Evolutionary conservation across 2,797 vertebrate genomes (phyloP).

Genomic region (Enteromius mattozi): DNA sequence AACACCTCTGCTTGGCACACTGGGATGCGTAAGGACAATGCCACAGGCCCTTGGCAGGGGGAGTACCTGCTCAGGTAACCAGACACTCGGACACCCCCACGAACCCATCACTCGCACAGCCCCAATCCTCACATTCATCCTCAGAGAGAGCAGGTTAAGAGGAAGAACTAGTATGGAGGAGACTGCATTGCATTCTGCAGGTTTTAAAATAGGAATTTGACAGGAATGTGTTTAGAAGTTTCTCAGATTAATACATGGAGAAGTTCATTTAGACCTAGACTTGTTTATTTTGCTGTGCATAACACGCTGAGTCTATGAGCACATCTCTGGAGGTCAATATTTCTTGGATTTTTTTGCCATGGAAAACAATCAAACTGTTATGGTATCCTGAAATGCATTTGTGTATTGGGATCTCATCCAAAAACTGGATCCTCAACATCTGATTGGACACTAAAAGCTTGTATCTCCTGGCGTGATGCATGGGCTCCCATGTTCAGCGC

Average conservation of each 20-base stretch:
- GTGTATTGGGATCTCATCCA: not conserved
- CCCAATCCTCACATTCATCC: constrained; percentile 23
- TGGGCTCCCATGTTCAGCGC: constrained; percentile 77
- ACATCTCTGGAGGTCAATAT: not conserved
- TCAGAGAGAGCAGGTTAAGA: constrained; percentile 10
- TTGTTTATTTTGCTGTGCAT: not conserved
- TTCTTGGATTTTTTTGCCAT: not conserved
- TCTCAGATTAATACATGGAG: not conserved
- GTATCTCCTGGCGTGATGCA: constrained; percentile 70
- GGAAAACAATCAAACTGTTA: not conserved
- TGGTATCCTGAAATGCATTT: constrained; percentile 24
- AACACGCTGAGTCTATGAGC: not conserved
- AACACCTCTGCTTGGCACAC: constrained; percentile 59
- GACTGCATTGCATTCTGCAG: not conserved
- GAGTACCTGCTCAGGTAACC: constrained; percentile 73
- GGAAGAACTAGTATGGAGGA: not conserved
- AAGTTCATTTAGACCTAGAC: not conserved
- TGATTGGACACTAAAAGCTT: constrained; percentile 17
- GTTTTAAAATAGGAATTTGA: not conserved
- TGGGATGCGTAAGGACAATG: constrained; percentile 60
- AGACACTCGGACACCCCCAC: constrained; percentile 68
- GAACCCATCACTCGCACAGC: constrained; percentile 25
- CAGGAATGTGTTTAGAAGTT: constrained; percentile 10
- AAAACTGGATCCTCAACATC: not conserved
- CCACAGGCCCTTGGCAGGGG: constrained; percentile 63